phyloP scores from a whole-genome alignment of 2,888 invertebrate genomes.

The Oscheius onirici region DNA sequence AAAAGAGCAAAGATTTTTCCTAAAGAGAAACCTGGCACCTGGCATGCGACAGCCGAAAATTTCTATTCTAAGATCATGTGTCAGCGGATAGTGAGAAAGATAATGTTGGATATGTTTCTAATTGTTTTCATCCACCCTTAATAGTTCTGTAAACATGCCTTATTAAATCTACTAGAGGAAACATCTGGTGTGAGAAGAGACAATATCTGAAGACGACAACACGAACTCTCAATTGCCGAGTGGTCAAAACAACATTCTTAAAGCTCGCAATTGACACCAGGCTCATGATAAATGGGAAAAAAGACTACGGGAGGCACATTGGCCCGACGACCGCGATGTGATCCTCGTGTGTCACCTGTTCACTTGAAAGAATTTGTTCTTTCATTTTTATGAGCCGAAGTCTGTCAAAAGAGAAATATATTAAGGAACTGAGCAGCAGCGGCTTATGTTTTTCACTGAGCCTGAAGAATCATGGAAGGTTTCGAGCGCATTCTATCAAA shows the following conservation, averaged over 20 bases:
- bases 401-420: not conserved
- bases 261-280: slow-evolving; percentile 12
- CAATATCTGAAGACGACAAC: not conserved
- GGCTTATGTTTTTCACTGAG: not conserved
- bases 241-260: slow-evolving; percentile 20
- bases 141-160: no score
- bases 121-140: not conserved
- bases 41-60: not conserved
- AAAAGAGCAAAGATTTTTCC: not conserved
- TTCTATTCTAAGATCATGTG: not conserved
- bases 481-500: no score
- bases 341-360: slow-evolving; percentile 32
- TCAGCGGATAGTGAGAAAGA: not conserved
- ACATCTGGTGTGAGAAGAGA: not conserved
- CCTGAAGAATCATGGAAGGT: not conserved
- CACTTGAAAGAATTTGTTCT: slow-evolving; percentile 16
- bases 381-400: not conserved
- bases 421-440: not conserved
- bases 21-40: slow-evolving; percentile 7
- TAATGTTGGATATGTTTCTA: not conserved
- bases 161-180: no score
- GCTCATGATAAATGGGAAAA: slow-evolving; percentile 23
- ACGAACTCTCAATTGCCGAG: not conserved
- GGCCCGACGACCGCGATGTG: slow-evolving; percentile 28
- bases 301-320: slow-evolving; percentile 20